A percentile compares a stretch with the other conserved stretches of the same genome.
Evolutionary conservation across 2,888 invertebrate species (phyloP).

Genomic region (Zygothrica quintamaculata): DNA sequence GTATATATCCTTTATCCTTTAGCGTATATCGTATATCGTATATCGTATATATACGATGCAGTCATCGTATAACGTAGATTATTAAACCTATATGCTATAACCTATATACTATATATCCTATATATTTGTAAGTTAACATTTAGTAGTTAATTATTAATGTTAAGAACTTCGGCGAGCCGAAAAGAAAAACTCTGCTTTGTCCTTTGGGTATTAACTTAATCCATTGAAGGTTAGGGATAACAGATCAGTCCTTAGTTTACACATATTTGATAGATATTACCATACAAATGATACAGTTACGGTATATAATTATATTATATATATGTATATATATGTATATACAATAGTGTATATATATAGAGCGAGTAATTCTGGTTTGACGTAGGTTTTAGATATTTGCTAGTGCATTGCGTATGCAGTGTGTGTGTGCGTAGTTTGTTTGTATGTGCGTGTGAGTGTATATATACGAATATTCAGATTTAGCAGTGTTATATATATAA

Average conservation of each 20-base stretch:
- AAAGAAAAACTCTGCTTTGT: too few species aligned
- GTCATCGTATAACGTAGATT: too few species aligned
- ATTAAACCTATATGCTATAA: too few species aligned
- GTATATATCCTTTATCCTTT: too few species aligned
- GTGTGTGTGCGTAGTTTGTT: conserved; percentile 45
- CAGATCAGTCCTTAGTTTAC: conserved; percentile 29
- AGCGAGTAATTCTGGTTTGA: not conserved
- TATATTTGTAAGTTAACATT: conserved; percentile 10
- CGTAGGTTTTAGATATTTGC: conserved; percentile 48
- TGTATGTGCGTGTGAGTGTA: conserved; percentile 24
- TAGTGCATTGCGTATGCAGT: conserved; percentile 75
- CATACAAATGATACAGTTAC: conserved; percentile 30
- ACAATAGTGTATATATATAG: conserved; percentile 25
- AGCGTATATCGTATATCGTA: too few species aligned
- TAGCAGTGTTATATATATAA: conserved; percentile 46
- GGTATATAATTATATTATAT: too few species aligned
- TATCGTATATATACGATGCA: too few species aligned
- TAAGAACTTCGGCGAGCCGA: too few species aligned
- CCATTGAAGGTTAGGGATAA: conserved; percentile 31
- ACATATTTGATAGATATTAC: conserved; percentile 14
- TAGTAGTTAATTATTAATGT: conserved; percentile 4
- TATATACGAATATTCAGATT: conserved; percentile 26
- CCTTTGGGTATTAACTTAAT: not conserved
- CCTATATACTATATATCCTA: not conserved
- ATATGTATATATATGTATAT: conserved; percentile 23